Evolutionary conservation across 2,888 invertebrate species (phyloP).

Genomic region (Lucinisca nassula): DNA sequence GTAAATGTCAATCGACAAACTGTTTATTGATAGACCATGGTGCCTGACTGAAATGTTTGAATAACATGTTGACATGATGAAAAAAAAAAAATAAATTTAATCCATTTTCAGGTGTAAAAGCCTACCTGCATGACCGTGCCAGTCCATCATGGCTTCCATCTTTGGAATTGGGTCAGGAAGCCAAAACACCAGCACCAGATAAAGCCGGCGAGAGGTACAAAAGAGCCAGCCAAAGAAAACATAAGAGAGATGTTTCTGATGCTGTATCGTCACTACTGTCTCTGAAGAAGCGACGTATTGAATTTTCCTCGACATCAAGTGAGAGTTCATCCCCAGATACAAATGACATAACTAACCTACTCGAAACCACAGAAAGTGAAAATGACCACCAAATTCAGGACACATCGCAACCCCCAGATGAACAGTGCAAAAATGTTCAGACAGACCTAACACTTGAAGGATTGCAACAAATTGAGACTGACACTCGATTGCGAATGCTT

Average conservation of each 20-base stretch:
- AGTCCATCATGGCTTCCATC: background rate
- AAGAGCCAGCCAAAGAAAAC: slow-evolving; percentile 3
- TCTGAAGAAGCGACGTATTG: slow-evolving; percentile 19
- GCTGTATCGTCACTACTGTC: slow-evolving; percentile 36
- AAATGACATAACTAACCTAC: background rate
- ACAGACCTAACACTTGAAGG: slow-evolving; percentile 27
- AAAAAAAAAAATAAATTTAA: background rate
- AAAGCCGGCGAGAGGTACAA: background rate
- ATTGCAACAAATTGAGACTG: slow-evolving; percentile 12
- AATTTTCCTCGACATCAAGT: background rate
- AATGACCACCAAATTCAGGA: background rate
- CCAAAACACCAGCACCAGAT: background rate
- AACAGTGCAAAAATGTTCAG: slow-evolving; percentile 1
- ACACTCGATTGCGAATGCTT: background rate
- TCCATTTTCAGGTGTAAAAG: background rate
- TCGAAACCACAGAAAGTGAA: slow-evolving; percentile 1
- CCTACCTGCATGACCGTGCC: background rate
- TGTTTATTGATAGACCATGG: background rate
- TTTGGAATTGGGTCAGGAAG: background rate
- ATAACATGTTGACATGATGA: background rate
- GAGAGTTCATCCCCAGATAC: background rate
- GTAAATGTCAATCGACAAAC: too few species aligned
- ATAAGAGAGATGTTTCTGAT: slow-evolving; percentile 26
- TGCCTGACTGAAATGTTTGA: background rate
- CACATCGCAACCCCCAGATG: background rate